Evolutionary conservation across 1,140 invertebrate species (phyloP).

Genomic region (Atta colombica): DNA sequence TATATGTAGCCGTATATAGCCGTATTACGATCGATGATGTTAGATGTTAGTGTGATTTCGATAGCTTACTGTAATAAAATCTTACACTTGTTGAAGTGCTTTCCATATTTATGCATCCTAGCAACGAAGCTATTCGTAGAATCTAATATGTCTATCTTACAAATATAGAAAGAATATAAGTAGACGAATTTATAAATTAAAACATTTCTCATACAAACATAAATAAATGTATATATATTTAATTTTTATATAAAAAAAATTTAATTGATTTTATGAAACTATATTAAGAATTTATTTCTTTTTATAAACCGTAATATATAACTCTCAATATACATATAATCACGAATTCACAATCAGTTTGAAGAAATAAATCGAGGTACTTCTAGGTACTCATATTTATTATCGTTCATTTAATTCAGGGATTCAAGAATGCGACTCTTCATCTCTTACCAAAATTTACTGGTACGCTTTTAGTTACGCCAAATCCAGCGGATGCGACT

Average conservation of each 20-base stretch:
- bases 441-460: conserved; percentile 28
- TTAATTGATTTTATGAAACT: background rate
- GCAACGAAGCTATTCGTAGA: background rate
- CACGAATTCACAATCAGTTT: background rate
- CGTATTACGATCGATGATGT: background rate
- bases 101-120: background rate
- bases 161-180: background rate
- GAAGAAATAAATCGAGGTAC: conserved; percentile 7
- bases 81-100: too few relatives aligned
- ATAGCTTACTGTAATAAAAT: background rate
- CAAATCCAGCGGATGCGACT: conserved; percentile 24
- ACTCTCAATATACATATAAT: background rate
- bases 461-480: conserved; percentile 17
- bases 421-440: conserved; percentile 10
- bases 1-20: background rate
- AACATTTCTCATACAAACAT: background rate
- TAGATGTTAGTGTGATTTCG: background rate
- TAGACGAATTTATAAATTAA: background rate
- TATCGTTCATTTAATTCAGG: conserved; percentile 2
- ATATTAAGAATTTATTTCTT: conserved; percentile 3
- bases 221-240: background rate
- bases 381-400: conserved; percentile 1
- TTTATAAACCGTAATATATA: background rate
- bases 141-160: background rate
- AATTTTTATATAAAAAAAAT: background rate